Evolutionary conservation across 2,797 vertebrate genomes (phyloP).

Genomic region (Coregonus ussuriensis): DNA sequence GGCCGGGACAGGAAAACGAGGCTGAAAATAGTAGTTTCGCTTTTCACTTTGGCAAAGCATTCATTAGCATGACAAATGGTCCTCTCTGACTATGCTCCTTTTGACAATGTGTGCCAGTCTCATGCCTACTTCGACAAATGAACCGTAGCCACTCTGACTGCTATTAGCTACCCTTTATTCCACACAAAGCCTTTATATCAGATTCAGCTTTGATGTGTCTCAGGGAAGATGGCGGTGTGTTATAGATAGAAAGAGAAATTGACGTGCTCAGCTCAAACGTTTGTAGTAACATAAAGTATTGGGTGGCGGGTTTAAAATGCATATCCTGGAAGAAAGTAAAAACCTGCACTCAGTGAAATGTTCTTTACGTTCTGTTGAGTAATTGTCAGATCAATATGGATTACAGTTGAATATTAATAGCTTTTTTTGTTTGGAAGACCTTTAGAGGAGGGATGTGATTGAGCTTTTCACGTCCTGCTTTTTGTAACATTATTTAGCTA

Average conservation of each 20-base stretch:
- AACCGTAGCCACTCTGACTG: conserved; percentile 12
- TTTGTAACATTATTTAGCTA: conserved; percentile 1
- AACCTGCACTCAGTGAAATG: no score
- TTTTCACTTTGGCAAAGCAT: conserved; percentile 44
- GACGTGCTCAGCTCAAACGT: no score
- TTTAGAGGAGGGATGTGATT: conserved; percentile 1
- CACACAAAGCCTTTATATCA: not conserved
- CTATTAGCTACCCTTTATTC: not conserved
- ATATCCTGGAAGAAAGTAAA: no score
- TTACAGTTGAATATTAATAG: no score
- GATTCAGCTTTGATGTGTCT: conserved; percentile 8
- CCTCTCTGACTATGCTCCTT: conserved; percentile 34
- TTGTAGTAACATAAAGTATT: no score
- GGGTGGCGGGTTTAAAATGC: no score
- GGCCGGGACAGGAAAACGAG: conserved; percentile 4
- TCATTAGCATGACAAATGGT: conserved; percentile 59
- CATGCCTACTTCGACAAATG: conserved; percentile 10
- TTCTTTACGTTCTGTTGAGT: no score
- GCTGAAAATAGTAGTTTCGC: conserved; percentile 46
- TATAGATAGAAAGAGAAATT: no score
- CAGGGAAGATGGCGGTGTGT: conserved; percentile 7
- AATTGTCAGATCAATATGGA: no score
- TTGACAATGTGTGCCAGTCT: not conserved
- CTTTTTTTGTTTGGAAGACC: conserved; percentile 5
- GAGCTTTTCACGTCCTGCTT: not conserved